Evolutionary conservation across 2,888 invertebrate species (phyloP), one percentile per base, ranked within the genome.

Genomic region (Monochamus alternatus): DNA sequence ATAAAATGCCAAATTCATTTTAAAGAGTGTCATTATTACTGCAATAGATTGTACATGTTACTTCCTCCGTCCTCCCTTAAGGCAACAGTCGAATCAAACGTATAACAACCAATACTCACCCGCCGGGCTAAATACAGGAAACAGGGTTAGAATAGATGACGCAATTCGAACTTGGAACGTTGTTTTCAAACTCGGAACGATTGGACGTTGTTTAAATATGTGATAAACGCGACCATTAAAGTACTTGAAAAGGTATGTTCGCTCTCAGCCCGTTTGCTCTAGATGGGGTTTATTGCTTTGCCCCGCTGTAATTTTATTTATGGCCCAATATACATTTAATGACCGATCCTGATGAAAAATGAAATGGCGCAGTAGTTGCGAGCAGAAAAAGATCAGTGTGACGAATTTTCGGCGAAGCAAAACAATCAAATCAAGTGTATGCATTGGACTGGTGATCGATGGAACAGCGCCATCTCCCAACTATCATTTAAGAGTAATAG

Each of bases 131-230:
- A 67, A 67, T 67, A 67, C 43, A 14, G 43, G n/a, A 59, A 68
- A 58, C 58, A 43, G 58, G 44, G 22, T 68, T 68, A 12, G 44
- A 64, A 38, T 32, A 55, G 30, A 68, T 59, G 58, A 67, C 66
- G 52, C 32, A 52, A 67, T 67, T 32, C 38, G 59, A 58, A 58
- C 9, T 43, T 55, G 43, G 14, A 59, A 59, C 2, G 14, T 5
- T 12, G n/a, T 32, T 14, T 38, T 30, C 14, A 32, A 32, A 31
- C 8, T 14, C 14, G 14, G 8, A 14, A 51, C 44, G 22, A 64
- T 64, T 38, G 47, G 62, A 38, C 10, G n/a, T 14, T 63, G 43
- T 43, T 63, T 64, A 64, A 64, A 12, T 47, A 64, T 30, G 44
- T 64, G 64, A 64, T 47, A 47, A 44, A 64, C 47, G 30, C 22